Evolutionary conservation across 2,113 vertebrate genomes (phyloP), one percentile per base, ranked within the genome.

Genomic region (Mustela nigripes): DNA sequence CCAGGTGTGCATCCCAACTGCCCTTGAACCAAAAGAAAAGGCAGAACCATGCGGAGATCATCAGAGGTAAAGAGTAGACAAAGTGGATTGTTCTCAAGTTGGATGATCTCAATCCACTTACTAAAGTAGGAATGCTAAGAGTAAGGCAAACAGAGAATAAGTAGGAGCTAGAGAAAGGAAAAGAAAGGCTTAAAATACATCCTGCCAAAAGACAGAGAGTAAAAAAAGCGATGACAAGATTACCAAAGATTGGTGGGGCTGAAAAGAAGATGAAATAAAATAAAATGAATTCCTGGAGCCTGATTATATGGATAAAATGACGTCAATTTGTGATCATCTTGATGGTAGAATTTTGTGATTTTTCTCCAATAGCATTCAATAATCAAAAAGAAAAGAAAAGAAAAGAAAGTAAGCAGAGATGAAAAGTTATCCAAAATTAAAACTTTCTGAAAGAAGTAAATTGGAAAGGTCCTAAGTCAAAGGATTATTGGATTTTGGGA

Each of bases 361-460:
- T 84, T 93, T 88, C 85, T 83, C 63, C 53, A 97, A 74, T 0
- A 79, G 84, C 33, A 93, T 86, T 96, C 58, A 92, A 62, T 92
- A 85, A 96, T 56, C 1, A 50, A 28, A 76, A 76, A 80, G 33
- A 36, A 62, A 36, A 80, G 33, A 62, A 36, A 31, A 74, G 33
- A 45, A 69, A 36, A 22, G n/a, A 39, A 22, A 39, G 28, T 53
- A 81, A 87, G 28, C 45, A 95, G 62, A 94, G 95, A 90, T 71
- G 22, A 88, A 81, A 96, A 31, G 7, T 78, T 79, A 96, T 28
- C 39, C 39, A 82, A 94, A 93, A 28, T 78, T 65, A 88, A n/a
- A 33, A 85, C 82, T 73, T 92, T 95, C 36, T 81, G 39, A 87
- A 92, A 78, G 88, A 87, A 76, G 74, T 80, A 95, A 97, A 94